These are phyloP conservation scores for Alligator mississippiensis DNA, from an alignment of 2,113 vertebrate species.

Conservation along the genomic window DNA sequence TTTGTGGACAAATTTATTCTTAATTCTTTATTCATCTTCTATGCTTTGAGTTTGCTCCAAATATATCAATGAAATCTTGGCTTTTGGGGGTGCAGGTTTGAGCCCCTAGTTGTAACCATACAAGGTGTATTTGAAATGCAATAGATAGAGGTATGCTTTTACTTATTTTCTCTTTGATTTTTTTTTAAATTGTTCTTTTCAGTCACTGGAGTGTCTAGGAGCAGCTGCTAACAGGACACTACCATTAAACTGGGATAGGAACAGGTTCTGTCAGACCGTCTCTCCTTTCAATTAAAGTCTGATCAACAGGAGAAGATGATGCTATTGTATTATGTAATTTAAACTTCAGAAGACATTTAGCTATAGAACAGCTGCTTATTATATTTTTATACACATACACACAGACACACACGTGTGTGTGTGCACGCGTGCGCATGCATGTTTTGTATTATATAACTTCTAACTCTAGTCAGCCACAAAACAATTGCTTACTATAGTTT, in stretches of 20 bases:
- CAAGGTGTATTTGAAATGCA: constrained; percentile 34
- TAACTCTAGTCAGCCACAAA: no score
- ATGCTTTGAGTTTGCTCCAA: neutral
- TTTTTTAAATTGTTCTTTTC: constrained; percentile 22
- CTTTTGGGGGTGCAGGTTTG: constrained; percentile 29
- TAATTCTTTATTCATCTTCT: constrained; percentile 12
- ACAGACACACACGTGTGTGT: no score
- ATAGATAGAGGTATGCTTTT: constrained; percentile 16
- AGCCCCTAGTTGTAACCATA: constrained; percentile 2
- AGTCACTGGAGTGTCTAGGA: constrained; percentile 15
- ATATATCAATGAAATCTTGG: neutral
- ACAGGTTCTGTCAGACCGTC: neutral
- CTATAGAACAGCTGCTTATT: neutral
- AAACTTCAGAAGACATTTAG: constrained; percentile 1
- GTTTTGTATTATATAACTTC: no score
- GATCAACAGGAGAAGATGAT: constrained; percentile 33
- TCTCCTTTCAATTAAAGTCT: constrained; percentile 8
- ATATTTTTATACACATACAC: neutral
- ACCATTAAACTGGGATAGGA: constrained; percentile 40
- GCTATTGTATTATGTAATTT: neutral
- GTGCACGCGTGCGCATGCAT: no score
- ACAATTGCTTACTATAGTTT: no score
- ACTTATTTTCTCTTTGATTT: constrained; percentile 25
- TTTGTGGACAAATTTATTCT: constrained; percentile 32
- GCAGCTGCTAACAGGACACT: constrained; percentile 11